Percentiles rank a stretch among this genome's conserved stretches.
Evolutionary conservation across 2,113 vertebrate species (phyloP).

Genomic region (Hippocampus mohnikei): DNA sequence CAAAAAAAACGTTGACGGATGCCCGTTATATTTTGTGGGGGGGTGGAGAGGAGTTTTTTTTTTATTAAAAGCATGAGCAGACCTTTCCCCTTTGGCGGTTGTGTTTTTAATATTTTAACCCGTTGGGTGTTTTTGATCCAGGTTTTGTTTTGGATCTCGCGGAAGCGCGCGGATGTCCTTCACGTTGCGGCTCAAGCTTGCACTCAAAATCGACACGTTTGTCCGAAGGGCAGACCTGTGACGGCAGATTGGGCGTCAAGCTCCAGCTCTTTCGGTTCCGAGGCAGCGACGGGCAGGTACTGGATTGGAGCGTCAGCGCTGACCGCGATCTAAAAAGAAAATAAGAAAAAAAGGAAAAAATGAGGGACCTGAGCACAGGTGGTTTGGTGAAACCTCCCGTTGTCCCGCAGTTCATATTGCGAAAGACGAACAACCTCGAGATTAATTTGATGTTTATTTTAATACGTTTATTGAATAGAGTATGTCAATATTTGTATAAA

Average conservation of each 20-base stretch:
- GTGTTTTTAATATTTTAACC: background rate
- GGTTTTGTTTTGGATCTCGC: background rate
- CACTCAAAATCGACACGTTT: background rate
- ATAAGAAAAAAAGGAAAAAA: background rate
- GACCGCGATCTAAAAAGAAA: constrained; percentile 67
- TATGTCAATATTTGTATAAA: no score
- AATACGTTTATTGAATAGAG: no score
- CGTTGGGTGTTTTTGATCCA: background rate
- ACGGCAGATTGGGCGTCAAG: constrained; percentile 86
- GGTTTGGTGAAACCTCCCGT: background rate
- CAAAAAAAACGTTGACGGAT: no score
- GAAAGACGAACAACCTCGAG: background rate
- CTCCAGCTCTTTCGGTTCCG: constrained; percentile 87
- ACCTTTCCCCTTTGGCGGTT: no score
- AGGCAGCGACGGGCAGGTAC: constrained; percentile 86
- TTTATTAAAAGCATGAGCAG: no score
- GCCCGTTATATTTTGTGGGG: no score
- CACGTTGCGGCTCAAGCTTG: background rate
- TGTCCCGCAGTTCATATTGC: no score
- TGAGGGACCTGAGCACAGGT: background rate
- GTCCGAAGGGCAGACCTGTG: constrained; percentile 73
- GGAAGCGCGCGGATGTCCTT: background rate
- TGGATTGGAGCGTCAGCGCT: constrained; percentile 84
- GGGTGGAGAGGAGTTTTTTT: no score
- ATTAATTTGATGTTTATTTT: no score